A percentile compares a stretch with the other conserved stretches of the same genome.
Evolutionary conservation across 2,888 invertebrate species (phyloP).

Genomic region (Diarsia rubi): DNA sequence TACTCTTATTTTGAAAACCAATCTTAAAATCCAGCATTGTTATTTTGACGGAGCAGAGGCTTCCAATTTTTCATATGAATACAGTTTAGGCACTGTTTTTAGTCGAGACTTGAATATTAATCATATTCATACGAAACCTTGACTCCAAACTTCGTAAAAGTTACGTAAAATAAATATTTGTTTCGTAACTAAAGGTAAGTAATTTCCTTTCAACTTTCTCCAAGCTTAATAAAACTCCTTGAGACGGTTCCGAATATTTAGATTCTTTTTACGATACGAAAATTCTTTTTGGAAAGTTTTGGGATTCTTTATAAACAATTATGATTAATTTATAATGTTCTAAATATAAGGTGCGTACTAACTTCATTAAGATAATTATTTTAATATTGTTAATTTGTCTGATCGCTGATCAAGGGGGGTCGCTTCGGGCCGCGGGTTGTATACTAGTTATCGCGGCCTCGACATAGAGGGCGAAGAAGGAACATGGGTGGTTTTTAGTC

Average conservation of each 20-base stretch:
- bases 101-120: constrained; percentile 12
- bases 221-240: constrained; percentile 35
- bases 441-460: too few relatives aligned
- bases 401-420: not conserved
- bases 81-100: not conserved
- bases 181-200: constrained; percentile 33
- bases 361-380: not conserved
- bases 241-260: not conserved
- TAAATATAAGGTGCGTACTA: not conserved
- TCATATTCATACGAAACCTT: constrained; percentile 20
- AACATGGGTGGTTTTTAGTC: too few relatives aligned
- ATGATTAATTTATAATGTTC: constrained; percentile 29
- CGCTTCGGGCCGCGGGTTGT: too few relatives aligned
- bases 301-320: constrained; percentile 24
- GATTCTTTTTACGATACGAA: constrained; percentile 20
- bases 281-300: constrained; percentile 15
- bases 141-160: constrained; percentile 17
- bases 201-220: constrained; percentile 46
- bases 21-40: not conserved
- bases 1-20: not conserved
- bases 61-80: not conserved
- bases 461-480: too few relatives aligned
- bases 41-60: not conserved
- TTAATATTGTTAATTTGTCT: not conserved
- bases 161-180: constrained; percentile 46